phyloP scores from a whole-genome alignment of 2,113 vertebrate species.

The Cavia aperea region DNA sequence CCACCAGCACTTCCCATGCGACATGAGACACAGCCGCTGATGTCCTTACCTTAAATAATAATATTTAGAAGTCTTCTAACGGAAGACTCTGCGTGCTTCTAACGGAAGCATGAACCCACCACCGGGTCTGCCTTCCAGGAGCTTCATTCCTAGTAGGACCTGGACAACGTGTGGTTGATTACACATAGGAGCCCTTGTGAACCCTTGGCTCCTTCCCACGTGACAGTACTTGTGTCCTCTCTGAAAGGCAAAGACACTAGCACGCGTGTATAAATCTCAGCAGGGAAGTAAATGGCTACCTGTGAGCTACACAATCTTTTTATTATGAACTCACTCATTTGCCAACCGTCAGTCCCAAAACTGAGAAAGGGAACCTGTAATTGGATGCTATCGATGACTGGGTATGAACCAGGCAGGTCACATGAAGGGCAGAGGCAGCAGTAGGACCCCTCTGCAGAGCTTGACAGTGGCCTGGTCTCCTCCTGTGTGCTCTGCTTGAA shows the following conservation, averaged over 20 bases:
- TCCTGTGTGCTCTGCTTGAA: background rate
- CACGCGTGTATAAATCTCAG: background rate
- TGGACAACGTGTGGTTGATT: background rate
- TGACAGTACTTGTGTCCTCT: background rate
- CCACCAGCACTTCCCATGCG: background rate
- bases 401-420: background rate
- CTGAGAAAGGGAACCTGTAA: conserved; percentile 11
- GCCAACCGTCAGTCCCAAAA: background rate
- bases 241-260: background rate
- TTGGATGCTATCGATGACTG: background rate
- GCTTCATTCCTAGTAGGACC: background rate
- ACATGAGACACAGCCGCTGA: background rate
- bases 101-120: background rate
- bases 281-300: background rate
- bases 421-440: background rate
- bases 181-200: background rate
- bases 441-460: background rate
- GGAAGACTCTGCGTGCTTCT: background rate
- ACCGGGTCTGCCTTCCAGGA: background rate
- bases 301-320: background rate
- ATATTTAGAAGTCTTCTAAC: background rate
- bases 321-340: background rate
- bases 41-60: background rate
- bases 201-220: background rate
- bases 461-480: background rate